Conservation (phyloP, 2,888 invertebrate species). For the Pollenia griseotomentosa region DNA sequence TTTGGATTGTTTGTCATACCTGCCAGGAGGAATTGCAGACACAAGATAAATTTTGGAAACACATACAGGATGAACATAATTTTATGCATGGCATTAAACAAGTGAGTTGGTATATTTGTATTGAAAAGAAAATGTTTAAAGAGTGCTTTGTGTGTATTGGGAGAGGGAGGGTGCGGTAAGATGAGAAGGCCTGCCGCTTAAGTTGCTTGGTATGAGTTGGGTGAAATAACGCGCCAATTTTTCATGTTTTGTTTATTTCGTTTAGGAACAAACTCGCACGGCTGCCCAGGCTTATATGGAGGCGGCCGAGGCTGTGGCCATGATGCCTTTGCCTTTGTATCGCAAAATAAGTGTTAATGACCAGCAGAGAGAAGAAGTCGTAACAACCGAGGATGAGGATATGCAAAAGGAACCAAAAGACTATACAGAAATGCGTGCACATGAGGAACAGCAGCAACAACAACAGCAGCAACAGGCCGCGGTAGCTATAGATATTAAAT, state of each 20-base stretch:
- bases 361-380: slow-evolving; percentile 74
- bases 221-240: slow-evolving; percentile 65
- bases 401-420: slow-evolving; percentile 80
- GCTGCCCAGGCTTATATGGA: slow-evolving; percentile 79
- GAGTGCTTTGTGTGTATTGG: background rate
- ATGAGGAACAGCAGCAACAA: slow-evolving; percentile 69
- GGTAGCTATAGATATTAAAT: slow-evolving; percentile 79
- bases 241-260: slow-evolving; percentile 35
- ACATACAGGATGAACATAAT: slow-evolving; percentile 82
- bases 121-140: background rate
- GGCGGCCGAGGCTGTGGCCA: slow-evolving; percentile 76
- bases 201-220: slow-evolving; percentile 49
- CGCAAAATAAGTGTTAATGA: slow-evolving; percentile 79
- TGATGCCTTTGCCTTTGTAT: slow-evolving; percentile 78
- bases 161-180: slow-evolving; percentile 20
- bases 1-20: slow-evolving; percentile 81
- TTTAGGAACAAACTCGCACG: slow-evolving; percentile 78
- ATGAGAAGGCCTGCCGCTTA: slow-evolving; percentile 22
- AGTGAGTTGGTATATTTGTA: slow-evolving; percentile 74
- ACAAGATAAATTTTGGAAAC: slow-evolving; percentile 82
- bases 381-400: slow-evolving; percentile 74
- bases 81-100: slow-evolving; percentile 79
- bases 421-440: slow-evolving; percentile 79
- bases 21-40: slow-evolving; percentile 82
- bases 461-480: slow-evolving; percentile 68